Percentiles rank a stretch among this genome's conserved stretches.
Evolutionary conservation across 2,888 invertebrate species (phyloP).

Genomic region (Andrena bicolor): DNA sequence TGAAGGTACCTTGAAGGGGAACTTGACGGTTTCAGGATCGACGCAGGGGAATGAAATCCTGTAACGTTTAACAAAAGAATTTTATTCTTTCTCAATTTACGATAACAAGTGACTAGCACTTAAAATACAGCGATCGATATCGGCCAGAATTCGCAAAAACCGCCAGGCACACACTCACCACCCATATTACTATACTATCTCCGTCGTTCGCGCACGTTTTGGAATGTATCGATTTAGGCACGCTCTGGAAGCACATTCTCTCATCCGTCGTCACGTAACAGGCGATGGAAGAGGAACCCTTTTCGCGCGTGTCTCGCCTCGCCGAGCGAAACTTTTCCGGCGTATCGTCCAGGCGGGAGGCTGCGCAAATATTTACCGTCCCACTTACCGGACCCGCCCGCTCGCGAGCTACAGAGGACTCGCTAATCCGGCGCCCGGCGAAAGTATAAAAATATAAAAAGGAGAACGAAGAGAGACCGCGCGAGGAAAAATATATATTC

Average conservation of each 20-base stretch:
- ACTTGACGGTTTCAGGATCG: neutral
- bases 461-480: conserved; percentile 7
- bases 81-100: conserved; percentile 82
- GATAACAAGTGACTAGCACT: conserved; percentile 84
- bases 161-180: conserved; percentile 58
- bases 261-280: conserved; percentile 40
- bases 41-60: neutral
- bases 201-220: conserved; percentile 57
- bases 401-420: neutral
- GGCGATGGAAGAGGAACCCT: conserved; percentile 25
- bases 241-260: conserved; percentile 61
- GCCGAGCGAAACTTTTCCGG: neutral
- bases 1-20: neutral
- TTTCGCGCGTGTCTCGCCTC: neutral
- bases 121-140: conserved; percentile 76
- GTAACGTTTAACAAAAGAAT: conserved; percentile 78
- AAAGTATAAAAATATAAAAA: conserved; percentile 37
- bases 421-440: neutral
- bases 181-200: conserved; percentile 26
- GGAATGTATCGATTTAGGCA: conserved; percentile 72
- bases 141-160: conserved; percentile 69
- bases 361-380: conserved; percentile 39
- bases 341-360: conserved; percentile 5
- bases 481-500: conserved; percentile 14
- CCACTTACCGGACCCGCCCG: neutral